Evolutionary conservation across 2,888 invertebrate species (phyloP), one percentile per base, ranked within the genome.

Genomic region (Cheilosia soror): DNA sequence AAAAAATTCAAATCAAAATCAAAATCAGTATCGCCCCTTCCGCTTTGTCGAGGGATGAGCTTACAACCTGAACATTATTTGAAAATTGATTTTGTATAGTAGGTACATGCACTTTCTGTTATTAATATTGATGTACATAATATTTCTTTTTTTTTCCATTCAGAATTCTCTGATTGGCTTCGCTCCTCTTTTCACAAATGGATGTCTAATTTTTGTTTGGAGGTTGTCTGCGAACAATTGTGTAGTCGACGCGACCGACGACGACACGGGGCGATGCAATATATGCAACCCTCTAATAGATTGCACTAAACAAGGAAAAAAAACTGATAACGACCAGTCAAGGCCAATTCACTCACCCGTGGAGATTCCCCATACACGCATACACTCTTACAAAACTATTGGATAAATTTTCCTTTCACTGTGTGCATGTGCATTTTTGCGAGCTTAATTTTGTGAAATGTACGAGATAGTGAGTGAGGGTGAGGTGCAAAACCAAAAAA

Each of bases 261-360:
- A 20, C 20, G 20, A 20, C 20, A 20, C 40, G 25, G 47, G 2
- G 63, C 47, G 71, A 13, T 75, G 62, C 53, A 73, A 40, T 51
- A 40, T 51, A 15, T 68, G 63, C 76, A 76, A 81, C 81, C 83
- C 83, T 42, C 75, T 49, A 65, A 62, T 33, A 71, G 60, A 55
- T 71, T 71, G 75, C 75, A 78, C 62, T 78, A 57, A 68, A 63
- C 44, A 27, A 69, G 15, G 25, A 60, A 62, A 49, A 83, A 75
- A 57, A 75, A 51, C 47, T 88, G 88, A 88, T 89, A 88, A 88
- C 85, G 81, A 89, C 85, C 87, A 87, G 87, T 89, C 89, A 89
- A 88, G 88, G 88, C 87, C 88, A 88, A 84, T 84, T 84, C 84
- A 73, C 81, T 73, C 81, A 78, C 76, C 62, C 84, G 71, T 83